Conservation (phyloP, 2,113 vertebrate genomes). For the Cyanistes caeruleus region DNA sequence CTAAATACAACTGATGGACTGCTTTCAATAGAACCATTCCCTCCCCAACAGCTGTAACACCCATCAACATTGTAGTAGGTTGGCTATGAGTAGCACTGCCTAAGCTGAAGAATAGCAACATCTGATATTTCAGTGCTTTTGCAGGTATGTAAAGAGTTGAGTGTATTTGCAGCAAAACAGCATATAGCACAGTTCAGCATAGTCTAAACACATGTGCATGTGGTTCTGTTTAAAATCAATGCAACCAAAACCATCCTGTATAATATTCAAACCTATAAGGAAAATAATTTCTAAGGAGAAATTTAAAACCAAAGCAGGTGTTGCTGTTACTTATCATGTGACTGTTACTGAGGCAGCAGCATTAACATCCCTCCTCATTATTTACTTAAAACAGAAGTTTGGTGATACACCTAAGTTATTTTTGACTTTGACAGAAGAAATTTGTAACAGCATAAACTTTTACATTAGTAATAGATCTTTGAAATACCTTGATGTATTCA, state of each 20-base stretch:
- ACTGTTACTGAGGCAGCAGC: neutral
- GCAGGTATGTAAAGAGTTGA: neutral
- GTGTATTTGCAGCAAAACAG: neutral
- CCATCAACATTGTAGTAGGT: neutral
- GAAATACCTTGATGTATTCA: conserved; percentile 83
- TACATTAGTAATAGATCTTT: neutral
- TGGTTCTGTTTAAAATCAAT: neutral
- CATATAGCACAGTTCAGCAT: neutral
- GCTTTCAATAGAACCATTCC: neutral
- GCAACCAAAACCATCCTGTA: neutral
- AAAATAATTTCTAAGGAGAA: neutral
- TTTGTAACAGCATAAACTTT: neutral
- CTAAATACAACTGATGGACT: accelerated
- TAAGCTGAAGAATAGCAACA: neutral
- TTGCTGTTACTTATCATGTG: neutral
- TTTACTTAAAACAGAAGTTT: neutral
- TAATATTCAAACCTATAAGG: neutral
- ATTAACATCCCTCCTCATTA: neutral
- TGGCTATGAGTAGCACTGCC: neutral
- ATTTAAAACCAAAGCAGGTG: neutral
- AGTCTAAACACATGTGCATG: neutral
- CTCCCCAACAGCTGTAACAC: neutral
- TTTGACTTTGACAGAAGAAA: neutral
- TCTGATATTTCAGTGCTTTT: neutral
- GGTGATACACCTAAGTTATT: neutral